Evolutionary conservation across 2,888 invertebrate genomes (phyloP), one percentile per base, ranked within the genome.

Genomic region (Encarsia formosa): DNA sequence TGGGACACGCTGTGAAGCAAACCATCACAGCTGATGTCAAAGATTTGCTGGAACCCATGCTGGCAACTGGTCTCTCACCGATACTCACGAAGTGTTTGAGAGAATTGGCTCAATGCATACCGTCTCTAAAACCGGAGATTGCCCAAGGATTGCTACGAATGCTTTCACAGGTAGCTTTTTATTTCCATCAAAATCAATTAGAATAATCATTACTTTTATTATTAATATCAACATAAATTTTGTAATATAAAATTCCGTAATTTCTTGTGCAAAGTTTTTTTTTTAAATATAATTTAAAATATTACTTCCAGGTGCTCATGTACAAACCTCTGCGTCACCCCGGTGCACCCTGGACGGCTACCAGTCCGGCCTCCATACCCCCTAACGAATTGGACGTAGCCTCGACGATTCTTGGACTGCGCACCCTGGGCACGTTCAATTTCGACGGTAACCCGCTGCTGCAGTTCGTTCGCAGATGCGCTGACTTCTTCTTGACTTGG

Each of bases 401-500:
- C 11, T 90, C 88, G 57, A 87, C 93, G 49, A 93, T 96, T 1
- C 77, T 99, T 38, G 98, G 98, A 0, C 77, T 99, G 20, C 84
- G 88, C 67, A 98, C 98, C 1, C 79, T 99, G 11, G 96, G 96
- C 4, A 89, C 83, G 1, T 87, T 88, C 59, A 88, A 93, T 67
- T 97, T 97, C 75, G 92, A 94, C 72, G 91, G 91, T 2, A 89
- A 93, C 67, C 91, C 93, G 35, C 78, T 97, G 66, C 79, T 96
- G 32, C 91, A 91, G 59, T 96, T 97, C 77, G 92, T 97, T 0
- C 83, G 88, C 59, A 84, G 94, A 54, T 95, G 95, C 73, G 92
- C 95, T 0, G 93, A 96, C 66, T 85, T 90, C 71, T 96, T 91
- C 69, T 77, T 99, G 38, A 86, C 86, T 15, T 91, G 91, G 66